These are phyloP conservation scores for Dolichallabes microphthalmus DNA, from an alignment of 2,113 vertebrate genomes.

Conservation along the genomic window DNA sequence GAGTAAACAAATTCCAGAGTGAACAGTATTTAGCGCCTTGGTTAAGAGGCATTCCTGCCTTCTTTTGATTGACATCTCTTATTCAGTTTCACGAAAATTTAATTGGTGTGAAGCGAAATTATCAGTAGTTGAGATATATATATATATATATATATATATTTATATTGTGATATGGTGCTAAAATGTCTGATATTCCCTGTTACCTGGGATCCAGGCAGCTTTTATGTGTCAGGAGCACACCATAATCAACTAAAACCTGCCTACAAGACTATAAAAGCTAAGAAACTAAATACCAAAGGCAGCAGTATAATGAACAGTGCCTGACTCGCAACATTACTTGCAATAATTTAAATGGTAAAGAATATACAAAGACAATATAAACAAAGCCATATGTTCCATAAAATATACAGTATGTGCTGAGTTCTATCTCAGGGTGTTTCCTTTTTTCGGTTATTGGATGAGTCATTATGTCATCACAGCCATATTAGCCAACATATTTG, in stretches of 20 bases:
- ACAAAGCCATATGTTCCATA: not conserved
- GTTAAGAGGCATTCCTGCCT: not conserved
- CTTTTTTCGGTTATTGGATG: not conserved
- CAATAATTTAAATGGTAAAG: not conserved
- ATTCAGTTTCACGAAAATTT: not conserved
- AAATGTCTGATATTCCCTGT: not conserved
- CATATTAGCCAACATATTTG: not conserved
- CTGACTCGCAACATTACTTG: not conserved
- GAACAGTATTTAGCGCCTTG: not conserved
- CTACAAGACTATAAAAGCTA: not conserved
- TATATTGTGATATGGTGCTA: not conserved
- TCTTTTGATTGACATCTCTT: not conserved
- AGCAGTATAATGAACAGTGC: not conserved
- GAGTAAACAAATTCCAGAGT: not conserved
- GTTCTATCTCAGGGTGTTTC: not conserved
- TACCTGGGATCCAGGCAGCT: not conserved
- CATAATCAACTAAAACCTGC: not conserved
- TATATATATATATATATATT: no score
- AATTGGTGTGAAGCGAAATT: not conserved
- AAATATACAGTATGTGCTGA: not conserved
- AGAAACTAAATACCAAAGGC: not conserved
- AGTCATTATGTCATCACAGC: conserved; percentile 11
- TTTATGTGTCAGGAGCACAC: not conserved
- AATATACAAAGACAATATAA: not conserved
- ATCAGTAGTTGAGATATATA: not conserved